Conservation (phyloP, 2,797 vertebrate species). For the Rhynchonycteris naso region DNA sequence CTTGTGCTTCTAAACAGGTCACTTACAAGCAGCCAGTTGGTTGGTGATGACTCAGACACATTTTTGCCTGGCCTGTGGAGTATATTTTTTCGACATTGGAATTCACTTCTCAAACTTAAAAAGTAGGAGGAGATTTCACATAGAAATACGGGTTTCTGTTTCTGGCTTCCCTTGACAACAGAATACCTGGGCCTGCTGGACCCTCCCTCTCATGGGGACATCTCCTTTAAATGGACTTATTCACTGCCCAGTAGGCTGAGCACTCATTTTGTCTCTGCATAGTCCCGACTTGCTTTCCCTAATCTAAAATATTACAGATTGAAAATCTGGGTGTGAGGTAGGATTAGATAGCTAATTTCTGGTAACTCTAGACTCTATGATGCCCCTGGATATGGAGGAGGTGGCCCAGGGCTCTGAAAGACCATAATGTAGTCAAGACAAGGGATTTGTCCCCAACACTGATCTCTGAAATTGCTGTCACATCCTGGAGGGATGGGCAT, state of each 20-base stretch:
- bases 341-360: background rate
- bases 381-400: background rate
- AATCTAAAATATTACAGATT: background rate
- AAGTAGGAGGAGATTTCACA: background rate
- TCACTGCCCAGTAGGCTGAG: background rate
- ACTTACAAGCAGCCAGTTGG: background rate
- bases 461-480: background rate
- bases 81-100: background rate
- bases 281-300: background rate
- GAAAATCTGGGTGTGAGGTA: background rate
- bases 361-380: background rate
- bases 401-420: background rate
- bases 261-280: background rate
- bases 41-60: background rate
- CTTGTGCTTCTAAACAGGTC: background rate
- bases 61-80: background rate
- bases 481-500: background rate
- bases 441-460: background rate
- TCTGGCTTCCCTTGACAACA: slow-evolving; percentile 34
- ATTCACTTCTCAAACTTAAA: slow-evolving; percentile 15
- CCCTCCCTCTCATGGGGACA: background rate
- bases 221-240: background rate
- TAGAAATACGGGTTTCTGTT: slow-evolving; percentile 42
- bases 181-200: background rate
- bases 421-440: background rate